phyloP scores from a whole-genome alignment of 1,140 invertebrate genomes.

The Listronotus bonariensis region DNA sequence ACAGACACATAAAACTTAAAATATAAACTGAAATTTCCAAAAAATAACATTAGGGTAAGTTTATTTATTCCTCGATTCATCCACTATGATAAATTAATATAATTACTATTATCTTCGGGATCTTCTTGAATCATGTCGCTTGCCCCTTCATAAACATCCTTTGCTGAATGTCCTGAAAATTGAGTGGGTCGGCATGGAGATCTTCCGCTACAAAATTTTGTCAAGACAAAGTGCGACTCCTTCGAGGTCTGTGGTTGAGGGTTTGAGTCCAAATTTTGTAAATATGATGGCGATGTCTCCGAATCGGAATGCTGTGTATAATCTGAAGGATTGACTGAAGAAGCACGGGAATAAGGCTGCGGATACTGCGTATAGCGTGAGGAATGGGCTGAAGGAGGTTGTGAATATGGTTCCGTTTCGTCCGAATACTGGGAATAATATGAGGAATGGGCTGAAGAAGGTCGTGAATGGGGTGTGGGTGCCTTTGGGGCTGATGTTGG shows the following conservation, averaged over 20 bases:
- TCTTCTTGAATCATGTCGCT: not conserved
- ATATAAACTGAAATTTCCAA: not conserved
- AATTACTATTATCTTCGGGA: too few species aligned
- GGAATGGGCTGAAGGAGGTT: too few species aligned
- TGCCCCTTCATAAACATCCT: slow-evolving; percentile 2
- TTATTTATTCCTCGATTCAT: too few species aligned
- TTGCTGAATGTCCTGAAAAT: not conserved
- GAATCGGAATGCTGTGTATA: slow-evolving; percentile 1
- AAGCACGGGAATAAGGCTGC: slow-evolving; percentile 4
- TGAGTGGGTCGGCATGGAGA: not conserved
- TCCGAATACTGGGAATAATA: too few species aligned
- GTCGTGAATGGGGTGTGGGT: too few species aligned
- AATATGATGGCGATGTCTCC: not conserved
- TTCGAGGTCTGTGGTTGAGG: not conserved
- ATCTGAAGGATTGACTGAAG: slow-evolving; percentile 1
- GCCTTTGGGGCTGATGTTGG: too few species aligned
- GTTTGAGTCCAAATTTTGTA: not conserved
- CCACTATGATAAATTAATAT: too few species aligned
- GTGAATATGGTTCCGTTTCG: too few species aligned
- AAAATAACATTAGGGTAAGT: not conserved
- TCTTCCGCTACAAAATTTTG: slow-evolving; percentile 1
- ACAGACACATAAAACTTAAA: too few species aligned
- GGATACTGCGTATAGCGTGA: too few species aligned
- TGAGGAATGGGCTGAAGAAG: too few species aligned
- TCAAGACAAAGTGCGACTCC: not conserved